Evolutionary conservation across 2,797 vertebrate species (phyloP).

Genomic region (Arctocebus calabarensis): DNA sequence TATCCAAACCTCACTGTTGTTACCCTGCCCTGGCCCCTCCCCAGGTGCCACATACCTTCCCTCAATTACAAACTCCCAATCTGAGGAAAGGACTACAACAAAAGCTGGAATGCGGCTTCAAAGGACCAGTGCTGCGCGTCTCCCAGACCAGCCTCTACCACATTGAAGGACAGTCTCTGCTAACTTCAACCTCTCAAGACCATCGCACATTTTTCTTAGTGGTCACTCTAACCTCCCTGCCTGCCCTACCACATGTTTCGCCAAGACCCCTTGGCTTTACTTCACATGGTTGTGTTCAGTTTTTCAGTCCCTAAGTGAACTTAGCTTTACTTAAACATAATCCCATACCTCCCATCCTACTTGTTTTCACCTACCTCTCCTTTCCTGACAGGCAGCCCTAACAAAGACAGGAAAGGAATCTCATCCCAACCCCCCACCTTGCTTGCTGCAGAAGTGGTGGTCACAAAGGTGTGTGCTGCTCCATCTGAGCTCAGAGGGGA

Average conservation of each 20-base stretch:
- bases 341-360: no score
- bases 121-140: background rate
- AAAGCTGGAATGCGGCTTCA: background rate
- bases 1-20: background rate
- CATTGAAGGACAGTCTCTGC: background rate
- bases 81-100: background rate
- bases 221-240: background rate
- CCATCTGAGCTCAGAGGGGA: background rate
- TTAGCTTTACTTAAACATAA: background rate
- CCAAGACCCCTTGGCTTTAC: background rate
- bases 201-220: background rate
- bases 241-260: background rate
- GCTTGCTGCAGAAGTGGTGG: background rate
- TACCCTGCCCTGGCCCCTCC: background rate
- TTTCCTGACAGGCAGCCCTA: slow-evolving; percentile 20
- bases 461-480: background rate
- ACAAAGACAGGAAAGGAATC: background rate
- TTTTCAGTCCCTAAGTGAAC: background rate
- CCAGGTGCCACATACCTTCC: background rate
- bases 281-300: background rate
- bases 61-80: background rate
- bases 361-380: background rate
- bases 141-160: background rate
- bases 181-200: background rate
- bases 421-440: background rate